phyloP scores from a whole-genome alignment of 2,113 vertebrate species.

The Lichenostomus cassidix region DNA sequence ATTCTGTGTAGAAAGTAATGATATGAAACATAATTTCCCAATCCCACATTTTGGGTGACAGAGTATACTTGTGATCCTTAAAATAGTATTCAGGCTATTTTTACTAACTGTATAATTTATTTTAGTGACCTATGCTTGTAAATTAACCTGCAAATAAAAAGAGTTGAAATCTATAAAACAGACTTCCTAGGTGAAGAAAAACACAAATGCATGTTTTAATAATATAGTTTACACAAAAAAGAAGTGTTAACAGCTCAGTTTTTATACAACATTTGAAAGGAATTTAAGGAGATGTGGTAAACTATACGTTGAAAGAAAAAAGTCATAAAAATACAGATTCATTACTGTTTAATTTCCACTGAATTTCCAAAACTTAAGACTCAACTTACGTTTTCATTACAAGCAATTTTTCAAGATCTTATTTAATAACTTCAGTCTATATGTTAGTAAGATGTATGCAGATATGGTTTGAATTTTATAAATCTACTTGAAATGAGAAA shows the following conservation, averaged over 20 bases:
- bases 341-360: not conserved
- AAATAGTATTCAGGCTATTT: not conserved
- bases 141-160: not conserved
- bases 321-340: not conserved
- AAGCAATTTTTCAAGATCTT: not conserved
- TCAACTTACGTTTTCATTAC: not conserved
- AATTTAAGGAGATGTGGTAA: slow-evolving; percentile 3
- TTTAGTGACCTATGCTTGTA: not conserved
- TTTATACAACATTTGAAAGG: not conserved
- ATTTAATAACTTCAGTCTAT: not conserved
- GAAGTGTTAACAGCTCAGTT: not conserved
- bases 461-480: not conserved
- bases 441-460: not conserved
- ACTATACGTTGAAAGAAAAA: slow-evolving; percentile 2
- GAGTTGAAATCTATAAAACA: not conserved
- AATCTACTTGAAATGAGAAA: not conserved
- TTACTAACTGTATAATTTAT: not conserved
- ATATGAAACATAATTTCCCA: not conserved
- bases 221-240: not conserved
- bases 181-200: not conserved
- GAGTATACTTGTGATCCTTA: not conserved
- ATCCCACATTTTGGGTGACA: not conserved
- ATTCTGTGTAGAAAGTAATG: not conserved
- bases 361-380: not conserved
- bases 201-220: not conserved